Base-by-base conservation (phyloP, 92 coral and sea anemone genomes). In the Umimayanthus kanabou region DNA sequence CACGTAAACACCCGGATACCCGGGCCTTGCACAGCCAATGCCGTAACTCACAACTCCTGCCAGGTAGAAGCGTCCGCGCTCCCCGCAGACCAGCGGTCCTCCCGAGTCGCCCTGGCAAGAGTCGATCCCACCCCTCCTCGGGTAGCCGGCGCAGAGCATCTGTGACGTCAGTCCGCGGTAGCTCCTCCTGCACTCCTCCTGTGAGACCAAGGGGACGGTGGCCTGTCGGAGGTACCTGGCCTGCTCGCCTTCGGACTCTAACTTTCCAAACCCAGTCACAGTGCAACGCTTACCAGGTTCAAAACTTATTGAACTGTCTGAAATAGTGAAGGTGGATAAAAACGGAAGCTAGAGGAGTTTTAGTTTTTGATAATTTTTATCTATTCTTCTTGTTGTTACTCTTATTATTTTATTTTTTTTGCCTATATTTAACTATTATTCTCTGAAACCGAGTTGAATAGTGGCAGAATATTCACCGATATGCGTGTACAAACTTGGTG, bases 51-150 rank as follows among this genome's bases (percentile, higher is more conserved):
- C 92, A 39, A 90, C 88, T 47, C 94, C 94, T 6, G 87, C 85
- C 81, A 92, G 80, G 87, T 79, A 90, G 78, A 58, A 88, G 80
- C 88, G 90, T 43, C 90, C 87, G 66, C 79, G 86, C 85, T 88
- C 65, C 28, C 73, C 77, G 80, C 94, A 92, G 76, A 90, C 90
- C 89, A 92, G 73, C n/a, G 94, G 94, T 64, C 94, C 94, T 67
- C 94, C 94, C 28, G 92, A 89, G 81, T 92, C 94, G 18, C 94
- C 94, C 87, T 92, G 91, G 43, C 94, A 92, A 28, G 94, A 73
- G 73, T 92, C 94, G 7, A 87, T 79, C 39, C 77, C 69, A 20
- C 94, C 94, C 76, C 88, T 76, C 23, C 84, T 64, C 1, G 80
- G 88, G 81, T 92, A 92, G 55, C 94, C 94, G 26, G 94, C 94